Base-by-base conservation (phyloP, 1,140 invertebrate genomes). In the Solenopsis fugax region DNA sequence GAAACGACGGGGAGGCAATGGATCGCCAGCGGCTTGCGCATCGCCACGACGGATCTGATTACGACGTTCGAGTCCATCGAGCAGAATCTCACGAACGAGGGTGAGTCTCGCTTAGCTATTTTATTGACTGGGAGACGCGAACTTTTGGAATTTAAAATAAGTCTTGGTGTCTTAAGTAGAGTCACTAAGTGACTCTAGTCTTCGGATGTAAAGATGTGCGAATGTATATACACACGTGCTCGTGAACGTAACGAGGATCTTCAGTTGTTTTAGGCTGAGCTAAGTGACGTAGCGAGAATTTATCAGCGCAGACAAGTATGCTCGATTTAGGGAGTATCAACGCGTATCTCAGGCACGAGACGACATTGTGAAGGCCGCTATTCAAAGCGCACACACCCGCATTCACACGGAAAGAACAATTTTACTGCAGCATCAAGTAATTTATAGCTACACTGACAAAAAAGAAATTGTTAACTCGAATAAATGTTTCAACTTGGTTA, bases 51-150 rank as follows among this genome's bases (percentile, higher is more conserved):
- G 48, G 60, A 80, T 69, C 48, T 80, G 29, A 13, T 80, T 37
- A 37, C 37, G 24, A 75, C 69, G 9, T 75, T 73, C 13, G 54
- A 73, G 6, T 82, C 71, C 41, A 77, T 65, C 6, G 73, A 73
- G 50, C 60, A 65, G 7, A 87, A 82, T 67, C 52, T 90, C 37
- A 80, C 48, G 2, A 84, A 91, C 18, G 82, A 91, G 65, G 90
- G 90, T 91, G 65, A 60, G 88, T 69, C n/a, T 58, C 50, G 7
- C 9, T 48, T 54, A 21, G 54, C 29, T 16, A 4, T n/a, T 56
- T 41, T 34, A 4, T 65, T 58, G n/a, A 24, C 29, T 29, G 29
- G 2, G 7, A 13, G 16, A 67, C 13, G 2, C 21, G 45, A n/a
- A 12, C 16, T 24, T 9, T 52, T 72, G 24, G 9, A 41, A 60